Percentiles rank a stretch among this genome's conserved stretches.
Conservation (phyloP, 2,888 invertebrate species). For the Lithophane semibrunnea region DNA sequence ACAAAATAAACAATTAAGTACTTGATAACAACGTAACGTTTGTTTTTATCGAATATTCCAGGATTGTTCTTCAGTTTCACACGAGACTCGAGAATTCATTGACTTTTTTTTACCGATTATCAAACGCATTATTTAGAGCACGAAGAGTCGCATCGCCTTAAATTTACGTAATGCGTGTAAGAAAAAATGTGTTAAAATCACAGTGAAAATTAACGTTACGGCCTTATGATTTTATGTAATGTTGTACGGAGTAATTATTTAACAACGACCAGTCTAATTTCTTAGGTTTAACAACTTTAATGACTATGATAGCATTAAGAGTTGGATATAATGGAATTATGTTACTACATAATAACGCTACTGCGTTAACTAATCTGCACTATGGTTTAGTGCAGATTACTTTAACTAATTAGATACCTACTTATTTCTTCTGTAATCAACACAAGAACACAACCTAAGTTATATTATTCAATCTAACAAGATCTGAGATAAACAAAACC, state of each 20-base stretch:
- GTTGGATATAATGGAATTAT: constrained; percentile 14
- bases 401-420: not conserved
- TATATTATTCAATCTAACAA: not conserved
- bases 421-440: not conserved
- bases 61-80: constrained; percentile 66
- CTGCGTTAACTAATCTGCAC: too few relatives aligned
- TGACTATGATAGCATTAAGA: constrained; percentile 4
- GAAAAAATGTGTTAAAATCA: constrained; percentile 56
- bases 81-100: constrained; percentile 67
- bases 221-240: constrained; percentile 57
- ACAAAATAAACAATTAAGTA: constrained; percentile 22
- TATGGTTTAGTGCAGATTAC: constrained; percentile 7
- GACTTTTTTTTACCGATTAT: constrained; percentile 69
- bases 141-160: constrained; percentile 68
- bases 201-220: constrained; percentile 61
- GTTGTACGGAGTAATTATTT: constrained; percentile 58
- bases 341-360: constrained; percentile 13
- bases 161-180: constrained; percentile 72
- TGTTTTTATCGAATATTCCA: constrained; percentile 36
- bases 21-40: constrained; percentile 1
- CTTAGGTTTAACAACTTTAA: constrained; percentile 35
- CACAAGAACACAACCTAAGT: constrained; percentile 3
- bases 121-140: constrained; percentile 78
- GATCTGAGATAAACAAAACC: constrained; percentile 10
- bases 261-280: constrained; percentile 55